Evolutionary conservation across 2,113 vertebrate genomes (phyloP).

Genomic region (Gulo gulo): DNA sequence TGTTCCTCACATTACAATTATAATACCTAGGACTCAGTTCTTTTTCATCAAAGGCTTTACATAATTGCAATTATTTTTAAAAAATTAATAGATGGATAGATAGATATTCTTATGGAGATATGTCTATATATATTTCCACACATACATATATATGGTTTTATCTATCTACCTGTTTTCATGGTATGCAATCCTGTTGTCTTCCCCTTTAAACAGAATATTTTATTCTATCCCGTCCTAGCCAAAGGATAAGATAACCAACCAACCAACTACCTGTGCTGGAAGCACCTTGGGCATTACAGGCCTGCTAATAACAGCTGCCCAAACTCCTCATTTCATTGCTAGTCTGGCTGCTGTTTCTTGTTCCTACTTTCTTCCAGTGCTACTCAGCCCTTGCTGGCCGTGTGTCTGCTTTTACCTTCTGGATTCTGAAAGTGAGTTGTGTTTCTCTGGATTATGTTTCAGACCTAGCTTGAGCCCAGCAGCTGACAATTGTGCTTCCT

Average conservation of each 20-base stretch:
- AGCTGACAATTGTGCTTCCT: not conserved
- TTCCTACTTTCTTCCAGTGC: not conserved
- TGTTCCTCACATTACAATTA: not conserved
- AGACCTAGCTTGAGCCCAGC: not conserved
- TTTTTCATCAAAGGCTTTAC: not conserved
- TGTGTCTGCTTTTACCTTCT: not conserved
- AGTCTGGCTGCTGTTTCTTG: not conserved
- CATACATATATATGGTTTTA: not conserved
- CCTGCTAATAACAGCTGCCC: not conserved
- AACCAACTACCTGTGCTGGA: not conserved
- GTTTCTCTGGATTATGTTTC: not conserved
- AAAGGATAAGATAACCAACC: not conserved
- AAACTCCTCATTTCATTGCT: not conserved
- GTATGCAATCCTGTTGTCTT: not conserved
- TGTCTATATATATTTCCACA: not conserved
- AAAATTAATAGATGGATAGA: not conserved
- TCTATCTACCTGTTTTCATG: not conserved
- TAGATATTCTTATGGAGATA: not conserved
- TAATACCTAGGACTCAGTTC: not conserved
- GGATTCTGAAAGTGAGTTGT: not conserved
- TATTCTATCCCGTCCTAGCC: not conserved
- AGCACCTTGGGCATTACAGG: not conserved
- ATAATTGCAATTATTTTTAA: not conserved
- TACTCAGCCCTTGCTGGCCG: not conserved
- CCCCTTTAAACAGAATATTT: not conserved